Conservation (phyloP, 2,888 invertebrate genomes). For the Anorthoa munda region DNA sequence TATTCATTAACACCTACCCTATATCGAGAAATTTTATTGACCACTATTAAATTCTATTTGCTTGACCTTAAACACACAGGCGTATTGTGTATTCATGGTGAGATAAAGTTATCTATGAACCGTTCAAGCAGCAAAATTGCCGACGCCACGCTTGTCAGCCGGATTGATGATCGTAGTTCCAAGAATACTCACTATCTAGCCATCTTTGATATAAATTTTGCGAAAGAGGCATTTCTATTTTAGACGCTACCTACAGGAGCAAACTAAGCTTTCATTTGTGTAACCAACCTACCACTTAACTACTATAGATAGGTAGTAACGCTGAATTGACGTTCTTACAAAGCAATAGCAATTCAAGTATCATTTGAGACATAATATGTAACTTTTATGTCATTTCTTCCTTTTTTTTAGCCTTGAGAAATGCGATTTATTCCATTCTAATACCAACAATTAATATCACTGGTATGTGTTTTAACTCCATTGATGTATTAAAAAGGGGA, state of each 20-base stretch:
- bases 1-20: too few species aligned
- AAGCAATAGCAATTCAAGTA: background rate
- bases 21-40: too few species aligned
- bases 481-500: too few species aligned
- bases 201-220: constrained; percentile 7
- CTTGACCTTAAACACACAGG: background rate
- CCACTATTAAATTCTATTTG: background rate
- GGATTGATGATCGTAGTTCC: constrained; percentile 39
- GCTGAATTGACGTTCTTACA: background rate
- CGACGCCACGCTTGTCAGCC: constrained; percentile 16
- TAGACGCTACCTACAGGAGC: background rate
- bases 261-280: background rate
- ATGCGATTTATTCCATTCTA: too few species aligned
- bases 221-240: background rate
- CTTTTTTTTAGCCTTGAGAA: too few species aligned
- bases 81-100: constrained; percentile 39
- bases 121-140: constrained; percentile 26
- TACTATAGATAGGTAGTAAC: background rate
- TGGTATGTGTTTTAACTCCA: too few species aligned
- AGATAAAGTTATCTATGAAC: constrained; percentile 23
- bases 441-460: too few species aligned
- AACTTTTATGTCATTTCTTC: too few species aligned
- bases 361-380: too few species aligned
- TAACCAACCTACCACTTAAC: background rate
- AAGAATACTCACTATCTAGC: background rate